Base-by-base conservation (phyloP, 2,113 vertebrate species). In the Turnix velox region DNA sequence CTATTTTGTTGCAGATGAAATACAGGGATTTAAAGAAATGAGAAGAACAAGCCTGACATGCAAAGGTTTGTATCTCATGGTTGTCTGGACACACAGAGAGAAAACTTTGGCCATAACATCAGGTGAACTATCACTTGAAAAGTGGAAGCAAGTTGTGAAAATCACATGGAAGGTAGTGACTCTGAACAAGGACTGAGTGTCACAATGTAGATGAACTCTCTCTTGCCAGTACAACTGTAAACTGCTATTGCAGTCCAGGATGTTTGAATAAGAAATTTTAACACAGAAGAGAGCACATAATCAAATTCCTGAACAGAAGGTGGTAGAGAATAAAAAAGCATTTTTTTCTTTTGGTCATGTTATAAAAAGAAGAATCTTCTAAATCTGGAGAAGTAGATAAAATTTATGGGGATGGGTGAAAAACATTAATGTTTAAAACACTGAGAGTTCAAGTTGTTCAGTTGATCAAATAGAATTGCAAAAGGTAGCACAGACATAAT, bases 141-240 rank as follows among this genome's bases (percentile, higher is more conserved):
- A 37, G 2, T 4, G 7, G 77, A 84, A 74, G 1, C 2, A 55
- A 22, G 7, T 40, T 2, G 2, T 30, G 76, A 55, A 31, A 9
- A 49, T 19, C 20, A 54, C 45, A 39, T 46, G 16, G 33, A 91
- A 81, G 6, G 2, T 2, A 46, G 16, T 27, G 23, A 7, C 20
- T 72, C 37, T 62, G 54, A n/a, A 48, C 87, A 72, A 55, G 9
- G 13, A 4, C 17, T 74, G 30, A 52, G 6, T 7, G 18, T 76
- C 54, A 58, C 25, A 66, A 24, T 0, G 1, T 14, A 35, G 0
- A 4, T 23, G 40, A 88, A 43, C 33, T 76, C 10, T 61, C 7
- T 14, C 27, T 71, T 84, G 10, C 12, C 19, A 39, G 9, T 18
- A 20, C 27, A 87, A 42, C 76, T 49, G 57, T 9, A 54, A 78